A percentile compares a stretch with the other conserved stretches of the same genome.
phyloP scores from a whole-genome alignment of 1,140 invertebrate genomes.

The Trialeurodes vaporariorum region DNA sequence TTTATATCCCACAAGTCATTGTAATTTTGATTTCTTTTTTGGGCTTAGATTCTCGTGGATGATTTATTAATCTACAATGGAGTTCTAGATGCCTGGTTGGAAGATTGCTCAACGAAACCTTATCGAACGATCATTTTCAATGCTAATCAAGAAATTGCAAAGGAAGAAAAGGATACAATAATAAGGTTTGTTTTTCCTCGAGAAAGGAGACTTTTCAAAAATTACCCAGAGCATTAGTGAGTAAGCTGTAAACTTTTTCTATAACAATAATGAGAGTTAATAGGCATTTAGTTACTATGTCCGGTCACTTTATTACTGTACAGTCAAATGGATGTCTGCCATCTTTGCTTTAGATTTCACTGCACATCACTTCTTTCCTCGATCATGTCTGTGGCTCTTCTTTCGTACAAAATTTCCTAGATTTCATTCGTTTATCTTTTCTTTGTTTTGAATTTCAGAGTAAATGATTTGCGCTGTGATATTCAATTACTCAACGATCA shows the following conservation, averaged over 20 bases:
- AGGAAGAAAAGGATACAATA: conserved; percentile 24
- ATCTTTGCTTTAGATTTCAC: no score
- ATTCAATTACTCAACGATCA: conserved; percentile 8
- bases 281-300: no score
- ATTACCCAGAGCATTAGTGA: no score
- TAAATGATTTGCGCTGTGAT: not conserved
- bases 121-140: conserved; percentile 40
- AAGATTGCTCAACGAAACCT: conserved; percentile 30
- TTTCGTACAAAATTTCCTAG: conserved; percentile 11
- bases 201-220: no score
- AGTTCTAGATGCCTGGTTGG: conserved; percentile 38
- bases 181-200: no score
- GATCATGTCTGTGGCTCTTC: conserved; percentile 3
- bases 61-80: conserved; percentile 66
- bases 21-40: conserved; percentile 9
- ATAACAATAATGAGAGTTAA: no score
- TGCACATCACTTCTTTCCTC: no score
- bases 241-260: no score
- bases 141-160: conserved; percentile 9
- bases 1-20: no score
- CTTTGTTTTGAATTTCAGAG: conserved; percentile 1
- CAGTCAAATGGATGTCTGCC: no score
- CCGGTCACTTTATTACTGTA: no score
- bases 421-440: conserved; percentile 6
- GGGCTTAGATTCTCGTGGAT: conserved; percentile 53